Evolutionary conservation across 2,113 vertebrate species (phyloP).

Genomic region (Caloenas nicobarica): DNA sequence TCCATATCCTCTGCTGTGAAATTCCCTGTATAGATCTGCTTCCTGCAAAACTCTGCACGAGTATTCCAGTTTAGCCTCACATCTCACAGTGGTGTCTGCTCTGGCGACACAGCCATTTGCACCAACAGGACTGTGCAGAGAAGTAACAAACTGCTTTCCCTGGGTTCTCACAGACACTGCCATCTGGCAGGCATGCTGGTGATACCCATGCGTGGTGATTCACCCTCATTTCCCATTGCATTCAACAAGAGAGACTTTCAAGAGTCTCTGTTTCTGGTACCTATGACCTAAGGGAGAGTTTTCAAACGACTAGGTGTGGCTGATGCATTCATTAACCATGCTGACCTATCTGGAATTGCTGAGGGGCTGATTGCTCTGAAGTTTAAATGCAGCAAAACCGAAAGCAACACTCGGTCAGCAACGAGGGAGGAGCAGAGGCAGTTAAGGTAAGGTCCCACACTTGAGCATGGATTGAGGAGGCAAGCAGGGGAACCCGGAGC

Average conservation of each 20-base stretch:
- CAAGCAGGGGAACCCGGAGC: too few relatives aligned
- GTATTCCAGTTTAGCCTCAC: neutral
- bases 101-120: neutral
- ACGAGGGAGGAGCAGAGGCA: too few relatives aligned
- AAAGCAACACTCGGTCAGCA: too few relatives aligned
- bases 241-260: slow-evolving; percentile 49
- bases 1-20: neutral
- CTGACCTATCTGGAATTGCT: slow-evolving; percentile 76
- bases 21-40: neutral
- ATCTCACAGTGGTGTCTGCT: neutral
- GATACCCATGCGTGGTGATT: neutral
- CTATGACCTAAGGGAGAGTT: slow-evolving; percentile 61
- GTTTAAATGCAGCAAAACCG: neutral
- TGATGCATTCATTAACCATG: slow-evolving; percentile 72
- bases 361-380: slow-evolving; percentile 73
- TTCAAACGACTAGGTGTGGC: slow-evolving; percentile 74
- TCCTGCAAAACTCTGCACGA: neutral
- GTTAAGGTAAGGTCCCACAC: too few relatives aligned
- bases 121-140: neutral
- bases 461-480: too few relatives aligned
- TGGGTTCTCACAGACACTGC: neutral
- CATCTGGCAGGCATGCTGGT: neutral
- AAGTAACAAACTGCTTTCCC: neutral
- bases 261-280: slow-evolving; percentile 78
- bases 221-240: neutral